Percentiles rank a stretch among this genome's conserved stretches.
Evolutionary conservation across 2,113 vertebrate genomes (phyloP).

Genomic region (Dromiciops gliroides): DNA sequence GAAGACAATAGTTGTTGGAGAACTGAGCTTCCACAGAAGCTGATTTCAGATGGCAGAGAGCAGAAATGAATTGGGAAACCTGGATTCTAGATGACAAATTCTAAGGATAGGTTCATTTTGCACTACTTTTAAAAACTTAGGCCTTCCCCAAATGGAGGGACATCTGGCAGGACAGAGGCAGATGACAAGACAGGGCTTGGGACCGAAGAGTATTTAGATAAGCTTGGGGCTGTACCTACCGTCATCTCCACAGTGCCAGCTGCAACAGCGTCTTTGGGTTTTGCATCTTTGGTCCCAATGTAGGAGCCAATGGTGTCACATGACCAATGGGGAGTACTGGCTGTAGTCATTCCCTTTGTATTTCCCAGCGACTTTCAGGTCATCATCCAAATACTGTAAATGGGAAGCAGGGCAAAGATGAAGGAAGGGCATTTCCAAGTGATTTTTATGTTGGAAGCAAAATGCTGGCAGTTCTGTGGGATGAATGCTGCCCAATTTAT

Average conservation of each 20-base stretch:
- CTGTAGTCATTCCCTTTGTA: conserved; percentile 95
- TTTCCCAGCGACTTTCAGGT: conserved; percentile 90
- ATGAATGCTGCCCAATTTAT: neutral
- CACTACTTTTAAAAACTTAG: neutral
- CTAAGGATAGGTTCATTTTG: conserved; percentile 2
- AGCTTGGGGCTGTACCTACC: conserved; percentile 82
- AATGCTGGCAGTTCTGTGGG: conserved; percentile 23
- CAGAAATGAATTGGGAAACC: neutral
- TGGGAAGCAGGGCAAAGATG: conserved; percentile 66
- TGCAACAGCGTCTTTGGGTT: conserved; percentile 95
- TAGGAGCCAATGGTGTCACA: conserved; percentile 99
- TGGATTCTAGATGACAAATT: neutral
- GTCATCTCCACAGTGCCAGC: conserved; percentile 92
- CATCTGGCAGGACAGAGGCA: neutral
- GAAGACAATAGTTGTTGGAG: conserved; percentile 4
- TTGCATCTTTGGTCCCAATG: conserved; percentile 97
- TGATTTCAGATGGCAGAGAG: neutral
- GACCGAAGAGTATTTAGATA: neutral
- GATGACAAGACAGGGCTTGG: rapidly evolving
- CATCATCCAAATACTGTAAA: conserved; percentile 93
- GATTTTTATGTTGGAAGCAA: conserved; percentile 31
- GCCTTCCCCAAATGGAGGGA: neutral
- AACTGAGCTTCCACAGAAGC: neutral
- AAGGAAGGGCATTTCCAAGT: conserved; percentile 34
- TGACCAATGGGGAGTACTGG: conserved; percentile 99